Conservation (phyloP, 2,113 vertebrate genomes). For the Pristiophorus japonicus region DNA sequence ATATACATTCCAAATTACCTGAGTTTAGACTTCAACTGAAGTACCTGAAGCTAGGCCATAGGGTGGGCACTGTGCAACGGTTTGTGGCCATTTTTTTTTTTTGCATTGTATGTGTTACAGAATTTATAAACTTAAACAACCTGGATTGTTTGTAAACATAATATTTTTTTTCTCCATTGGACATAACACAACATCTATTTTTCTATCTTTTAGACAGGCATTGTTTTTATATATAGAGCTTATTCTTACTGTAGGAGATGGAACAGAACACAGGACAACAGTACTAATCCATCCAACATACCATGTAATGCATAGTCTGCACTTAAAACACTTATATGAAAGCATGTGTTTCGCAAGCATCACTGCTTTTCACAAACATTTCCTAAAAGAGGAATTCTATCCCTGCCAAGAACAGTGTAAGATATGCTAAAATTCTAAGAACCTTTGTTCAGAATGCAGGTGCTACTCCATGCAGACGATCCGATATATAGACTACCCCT, state of each 20-base stretch:
- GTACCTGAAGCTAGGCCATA: constrained; percentile 83
- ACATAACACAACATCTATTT: constrained; percentile 67
- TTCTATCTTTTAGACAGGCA: constrained; percentile 71
- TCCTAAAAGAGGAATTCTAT: constrained; percentile 54
- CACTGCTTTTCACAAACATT: constrained; percentile 59
- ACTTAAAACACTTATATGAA: constrained; percentile 59
- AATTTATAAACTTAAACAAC: constrained; percentile 70
- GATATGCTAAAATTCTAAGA: constrained; percentile 54
- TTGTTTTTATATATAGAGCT: constrained; percentile 73
- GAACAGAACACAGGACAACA: constrained; percentile 78
- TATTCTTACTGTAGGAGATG: constrained; percentile 87
- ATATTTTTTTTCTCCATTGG: constrained; percentile 56
- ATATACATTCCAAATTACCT: constrained; percentile 93
- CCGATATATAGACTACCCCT: constrained; percentile 46
- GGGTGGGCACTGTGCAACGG: constrained; percentile 72
- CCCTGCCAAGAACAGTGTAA: constrained; percentile 66
- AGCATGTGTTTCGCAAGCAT: constrained; percentile 57
- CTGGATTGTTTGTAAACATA: constrained; percentile 81
- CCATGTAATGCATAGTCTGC: constrained; percentile 82
- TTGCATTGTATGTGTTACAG: constrained; percentile 68
- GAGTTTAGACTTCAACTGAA: constrained; percentile 85
- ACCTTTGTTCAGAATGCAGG: constrained; percentile 59
- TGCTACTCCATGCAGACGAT: constrained; percentile 78
- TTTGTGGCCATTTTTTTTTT: constrained; percentile 63
- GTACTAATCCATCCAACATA: constrained; percentile 72